Evolutionary conservation across 2,797 vertebrate species (phyloP).

Genomic region (Phoeniculus purpureus): DNA sequence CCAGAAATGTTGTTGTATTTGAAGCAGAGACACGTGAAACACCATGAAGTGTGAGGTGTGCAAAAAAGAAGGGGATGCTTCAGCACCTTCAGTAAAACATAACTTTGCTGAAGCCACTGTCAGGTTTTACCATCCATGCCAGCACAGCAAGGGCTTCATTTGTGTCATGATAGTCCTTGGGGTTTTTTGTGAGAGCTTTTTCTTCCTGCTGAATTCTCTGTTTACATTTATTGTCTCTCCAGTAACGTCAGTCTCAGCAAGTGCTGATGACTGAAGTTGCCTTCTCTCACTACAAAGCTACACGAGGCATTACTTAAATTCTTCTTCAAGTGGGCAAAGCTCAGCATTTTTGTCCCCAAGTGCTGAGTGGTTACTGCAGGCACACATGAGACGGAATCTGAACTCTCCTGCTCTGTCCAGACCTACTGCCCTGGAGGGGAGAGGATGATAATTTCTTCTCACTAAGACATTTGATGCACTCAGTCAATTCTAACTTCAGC

Average conservation of each 20-base stretch:
- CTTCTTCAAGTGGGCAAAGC: not conserved
- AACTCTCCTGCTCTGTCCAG: not conserved
- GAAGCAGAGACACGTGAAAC: not conserved
- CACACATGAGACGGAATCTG: not conserved
- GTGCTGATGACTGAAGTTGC: conserved; percentile 36
- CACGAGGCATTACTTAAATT: conserved; percentile 41
- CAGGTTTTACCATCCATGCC: not conserved
- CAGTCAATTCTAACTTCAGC: not conserved
- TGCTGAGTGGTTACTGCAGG: not conserved
- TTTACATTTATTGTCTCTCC: conserved; percentile 49
- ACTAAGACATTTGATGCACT: not conserved
- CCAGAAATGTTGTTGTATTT: not conserved
- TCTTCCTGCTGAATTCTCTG: conserved; percentile 23
- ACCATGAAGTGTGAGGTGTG: not conserved
- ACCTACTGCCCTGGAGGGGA: conserved; percentile 5
- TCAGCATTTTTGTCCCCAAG: not conserved
- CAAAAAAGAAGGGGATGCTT: not conserved
- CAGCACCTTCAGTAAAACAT: not conserved
- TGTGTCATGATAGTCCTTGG: not conserved
- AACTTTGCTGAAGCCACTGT: not conserved
- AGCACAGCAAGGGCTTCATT: not conserved
- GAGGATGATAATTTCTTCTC: not conserved
- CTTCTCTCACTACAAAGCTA: conserved; percentile 30
- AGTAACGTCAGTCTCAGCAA: conserved; percentile 27
- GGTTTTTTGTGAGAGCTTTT: conserved; percentile 10